Base-by-base conservation (phyloP, 2,113 vertebrate genomes). In the Alligator mississippiensis region DNA sequence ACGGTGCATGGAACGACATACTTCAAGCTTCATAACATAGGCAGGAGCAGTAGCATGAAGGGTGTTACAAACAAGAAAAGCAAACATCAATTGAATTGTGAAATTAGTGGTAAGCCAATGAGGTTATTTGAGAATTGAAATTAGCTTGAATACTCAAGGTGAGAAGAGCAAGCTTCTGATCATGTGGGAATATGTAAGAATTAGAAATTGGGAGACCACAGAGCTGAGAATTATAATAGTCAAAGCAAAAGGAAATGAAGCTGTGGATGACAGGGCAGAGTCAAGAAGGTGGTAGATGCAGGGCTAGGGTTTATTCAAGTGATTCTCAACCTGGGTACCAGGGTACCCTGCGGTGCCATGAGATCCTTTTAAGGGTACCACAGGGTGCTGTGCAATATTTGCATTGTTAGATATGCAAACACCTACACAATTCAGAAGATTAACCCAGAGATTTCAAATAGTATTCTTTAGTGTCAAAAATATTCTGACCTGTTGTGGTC, bases 161-260 rank as follows among this genome's bases (percentile, higher is more conserved):
- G 55, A 68, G 68, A 84, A 75, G 13, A 38, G 34, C 13, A 80
- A 94, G 64, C 19, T 61, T 75, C 83, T 82, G 27, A 21, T 66
- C 16, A 24, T 80, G 66, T 38, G 74, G 82, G 93, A 84, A 1
- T 2, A 84, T 47, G 22, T 30, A 74, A 74, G 34, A 72, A 21
- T 34, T 62, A 87, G 88, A 80, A 84, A 95, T 72, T 60, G 59
- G 70, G 89, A 91, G 90, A 34, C 2, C 57, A 82, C 22, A 84
- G 80, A 90, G 77, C 70, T 94, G 80, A 12, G 75, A 80, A 25
- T 80, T 87, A 83, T 22, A 16, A 47, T 11, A 90, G 58, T 62
- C 70, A 27, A 70, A 59, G 85, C 21, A 75, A 90, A 88, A 89
- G 87, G 80, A 95, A 72, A 59, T 94, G 77, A 85, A 94, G 82